Conservation (phyloP, 2,113 vertebrate genomes). For the Nettapus auritus region DNA sequence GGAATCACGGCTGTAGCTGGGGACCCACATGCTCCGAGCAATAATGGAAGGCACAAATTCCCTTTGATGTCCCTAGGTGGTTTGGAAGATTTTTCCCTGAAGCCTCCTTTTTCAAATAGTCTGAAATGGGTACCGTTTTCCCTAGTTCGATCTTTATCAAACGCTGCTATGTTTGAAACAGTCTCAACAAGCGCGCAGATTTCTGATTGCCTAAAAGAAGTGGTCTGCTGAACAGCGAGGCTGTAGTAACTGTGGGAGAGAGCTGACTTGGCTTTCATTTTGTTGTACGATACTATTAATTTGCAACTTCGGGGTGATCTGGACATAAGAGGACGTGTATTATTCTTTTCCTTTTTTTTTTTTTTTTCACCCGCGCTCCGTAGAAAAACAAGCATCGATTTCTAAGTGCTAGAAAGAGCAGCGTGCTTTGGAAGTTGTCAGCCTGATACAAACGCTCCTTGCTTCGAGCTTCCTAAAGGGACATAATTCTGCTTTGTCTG, state of each 20-base stretch:
- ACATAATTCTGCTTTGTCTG: constrained; percentile 28
- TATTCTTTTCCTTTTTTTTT: not conserved
- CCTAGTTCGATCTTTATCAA: not conserved
- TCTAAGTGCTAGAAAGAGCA: not conserved
- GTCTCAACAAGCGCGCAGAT: not conserved
- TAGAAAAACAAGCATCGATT: constrained; percentile 57
- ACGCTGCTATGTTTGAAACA: not conserved
- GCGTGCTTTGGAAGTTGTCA: constrained; percentile 45
- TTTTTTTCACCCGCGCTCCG: not conserved
- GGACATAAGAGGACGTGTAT: not conserved
- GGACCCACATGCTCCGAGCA: not conserved
- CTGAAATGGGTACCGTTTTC: not conserved
- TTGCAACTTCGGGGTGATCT: constrained; percentile 7
- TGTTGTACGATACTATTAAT: constrained; percentile 28
- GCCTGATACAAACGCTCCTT: constrained; percentile 37
- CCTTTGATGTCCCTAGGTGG: not conserved
- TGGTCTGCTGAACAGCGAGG: not conserved
- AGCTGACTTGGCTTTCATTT: constrained; percentile 9
- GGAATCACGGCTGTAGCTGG: not conserved
- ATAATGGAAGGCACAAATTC: not conserved
- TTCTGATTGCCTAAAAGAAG: not conserved
- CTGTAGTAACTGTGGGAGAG: not conserved
- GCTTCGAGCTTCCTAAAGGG: constrained; percentile 57
- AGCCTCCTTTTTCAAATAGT: not conserved
- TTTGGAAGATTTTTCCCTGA: not conserved